phyloP scores from a whole-genome alignment of 2,797 vertebrate species.

The Protonibea diacanthus region DNA sequence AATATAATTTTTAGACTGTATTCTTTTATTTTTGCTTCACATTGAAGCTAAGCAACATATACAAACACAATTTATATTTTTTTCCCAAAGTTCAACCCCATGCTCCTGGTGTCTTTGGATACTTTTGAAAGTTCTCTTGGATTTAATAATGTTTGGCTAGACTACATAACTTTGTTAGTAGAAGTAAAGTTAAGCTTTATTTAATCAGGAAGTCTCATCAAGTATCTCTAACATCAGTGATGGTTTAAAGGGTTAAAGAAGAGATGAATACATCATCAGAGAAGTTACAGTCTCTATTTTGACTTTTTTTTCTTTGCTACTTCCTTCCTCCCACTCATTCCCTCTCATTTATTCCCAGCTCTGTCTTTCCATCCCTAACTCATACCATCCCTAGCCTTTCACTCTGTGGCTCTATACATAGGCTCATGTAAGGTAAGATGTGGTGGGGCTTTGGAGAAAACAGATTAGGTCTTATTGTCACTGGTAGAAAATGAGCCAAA shows the following conservation, averaged over 20 bases:
- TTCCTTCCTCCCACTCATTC: conserved; percentile 48
- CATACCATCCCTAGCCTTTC: conserved; percentile 9
- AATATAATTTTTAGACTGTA: too few relatives aligned
- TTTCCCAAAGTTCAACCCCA: background rate
- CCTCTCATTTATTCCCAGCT: conserved; percentile 39
- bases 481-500: conserved; percentile 75
- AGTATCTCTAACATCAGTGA: conserved; percentile 8
- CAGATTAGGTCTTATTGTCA: conserved; percentile 80
- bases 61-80: background rate
- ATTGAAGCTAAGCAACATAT: background rate
- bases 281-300: conserved; percentile 21
- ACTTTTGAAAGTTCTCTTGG: background rate
- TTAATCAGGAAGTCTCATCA: background rate
- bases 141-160: background rate
- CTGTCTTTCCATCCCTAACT: conserved; percentile 10
- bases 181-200: background rate
- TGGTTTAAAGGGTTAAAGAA: conserved; percentile 18
- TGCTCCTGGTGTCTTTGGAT: background rate
- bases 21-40: background rate
- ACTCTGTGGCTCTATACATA: conserved; percentile 38
- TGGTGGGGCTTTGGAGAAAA: conserved; percentile 67
- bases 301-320: conserved; percentile 11
- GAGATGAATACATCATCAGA: conserved; percentile 31
- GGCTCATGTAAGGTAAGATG: conserved; percentile 55
- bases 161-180: background rate